Base-by-base conservation (phyloP, 2,888 invertebrate species). In the Uloborus plumipes region DNA sequence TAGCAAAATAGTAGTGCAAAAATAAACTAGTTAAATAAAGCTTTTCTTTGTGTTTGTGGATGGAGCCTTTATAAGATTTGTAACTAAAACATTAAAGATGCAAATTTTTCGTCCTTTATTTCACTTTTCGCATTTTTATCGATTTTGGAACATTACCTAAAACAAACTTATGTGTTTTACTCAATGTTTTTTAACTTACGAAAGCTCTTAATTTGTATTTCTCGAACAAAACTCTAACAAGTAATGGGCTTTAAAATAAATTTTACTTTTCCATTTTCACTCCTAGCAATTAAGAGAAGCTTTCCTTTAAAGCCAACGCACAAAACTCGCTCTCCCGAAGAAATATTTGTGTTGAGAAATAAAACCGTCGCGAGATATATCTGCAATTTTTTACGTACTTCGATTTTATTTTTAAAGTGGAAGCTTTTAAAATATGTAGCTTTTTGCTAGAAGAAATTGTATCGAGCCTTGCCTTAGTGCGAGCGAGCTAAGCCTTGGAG, bases 391-490 rank as follows among this genome's bases (percentile, higher is more conserved):
- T 39, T 39, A 39, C 39, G 39, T 39, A n/a, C 20, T 55, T 55
- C 55, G 55, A 55, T 55, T 55, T 55, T 55, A 55, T n/a, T 20
- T 55, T 20, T 55, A 55, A 55, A 55, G 55, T 20, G n/a, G 55
- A 18, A 20, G 20, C 18, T 55, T 55, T 55, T 16, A 55, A 55
- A 55, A 55, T 55, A 55, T 55, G 20, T 55, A 55, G 55, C 55
- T 55, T 20, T 20, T 55, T 18, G 55, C 55, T 20, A 18, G 18
- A 55, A 55, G 20, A 55, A 18, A 55, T 20, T 55, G 20, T 18
- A 55, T 55, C 55, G n/a, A 55, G 20, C n/a, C 55, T 55, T n/a
- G n/a, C n/a, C n/a, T n/a, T n/a, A n/a, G n/a, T n/a, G 16, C 6
- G 26, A 2, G 39, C 3, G 39, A 39, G 39, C 39, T 9, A 39